A percentile compares a stretch with the other conserved stretches of the same genome.
Conservation (phyloP, 2,113 vertebrate genomes). For the Psettodes erumei region DNA sequence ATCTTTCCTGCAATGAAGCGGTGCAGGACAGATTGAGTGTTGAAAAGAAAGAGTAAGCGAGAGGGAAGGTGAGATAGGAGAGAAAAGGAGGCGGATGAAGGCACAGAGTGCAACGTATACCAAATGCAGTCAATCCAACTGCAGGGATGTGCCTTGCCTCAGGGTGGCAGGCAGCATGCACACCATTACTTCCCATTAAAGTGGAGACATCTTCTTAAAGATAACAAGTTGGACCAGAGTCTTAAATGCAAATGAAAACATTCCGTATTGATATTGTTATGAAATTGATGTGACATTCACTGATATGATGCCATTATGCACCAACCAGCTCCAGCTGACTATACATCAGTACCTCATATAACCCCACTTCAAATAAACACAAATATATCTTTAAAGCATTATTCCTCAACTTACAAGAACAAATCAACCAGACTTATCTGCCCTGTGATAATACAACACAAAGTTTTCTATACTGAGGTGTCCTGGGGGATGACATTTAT, state of each 20-base stretch:
- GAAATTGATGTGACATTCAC: slow-evolving; percentile 7
- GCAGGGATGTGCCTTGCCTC: slow-evolving; percentile 14
- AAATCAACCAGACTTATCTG: too few relatives aligned
- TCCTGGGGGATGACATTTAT: background rate
- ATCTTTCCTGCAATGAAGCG: background rate
- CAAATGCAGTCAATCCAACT: background rate
- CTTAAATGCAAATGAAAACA: background rate
- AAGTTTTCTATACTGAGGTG: background rate
- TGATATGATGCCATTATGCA: background rate
- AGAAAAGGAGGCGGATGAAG: background rate
- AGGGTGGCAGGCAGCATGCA: slow-evolving; percentile 19
- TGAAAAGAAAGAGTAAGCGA: background rate
- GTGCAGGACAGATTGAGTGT: background rate
- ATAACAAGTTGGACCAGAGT: background rate
- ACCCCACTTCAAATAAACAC: too few relatives aligned
- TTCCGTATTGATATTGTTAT: background rate
- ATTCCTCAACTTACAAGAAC: background rate
- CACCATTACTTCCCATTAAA: slow-evolving; percentile 7
- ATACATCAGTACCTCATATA: too few relatives aligned
- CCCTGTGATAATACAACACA: too few relatives aligned
- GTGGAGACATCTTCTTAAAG: background rate
- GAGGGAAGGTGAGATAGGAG: background rate
- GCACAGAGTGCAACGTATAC: background rate
- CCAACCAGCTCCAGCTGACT: too few relatives aligned
- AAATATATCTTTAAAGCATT: background rate